Conservation (phyloP, 2,797 vertebrate genomes). For the Knipowitschia caucasica region DNA sequence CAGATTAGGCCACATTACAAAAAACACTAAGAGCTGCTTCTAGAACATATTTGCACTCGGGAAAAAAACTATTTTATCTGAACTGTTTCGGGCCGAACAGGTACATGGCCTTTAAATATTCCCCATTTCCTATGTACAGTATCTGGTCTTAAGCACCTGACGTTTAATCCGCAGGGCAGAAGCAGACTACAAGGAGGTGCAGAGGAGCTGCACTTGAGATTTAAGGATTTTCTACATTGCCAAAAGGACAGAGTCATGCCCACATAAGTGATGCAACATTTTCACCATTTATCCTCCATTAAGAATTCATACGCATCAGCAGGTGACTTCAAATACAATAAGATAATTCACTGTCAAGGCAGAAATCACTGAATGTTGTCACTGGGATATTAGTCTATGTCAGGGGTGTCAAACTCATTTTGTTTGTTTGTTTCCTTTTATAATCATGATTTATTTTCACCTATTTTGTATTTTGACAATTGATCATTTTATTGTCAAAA, state of each 20-base stretch:
- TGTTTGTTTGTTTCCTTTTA: too few relatives aligned
- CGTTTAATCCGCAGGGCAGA: conserved; percentile 51
- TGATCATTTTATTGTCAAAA: too few relatives aligned
- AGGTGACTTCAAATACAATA: conserved; percentile 13
- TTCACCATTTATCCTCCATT: background rate
- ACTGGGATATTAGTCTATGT: too few relatives aligned
- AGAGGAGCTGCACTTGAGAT: conserved; percentile 17
- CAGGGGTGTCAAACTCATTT: too few relatives aligned
- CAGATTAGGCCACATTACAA: too few relatives aligned
- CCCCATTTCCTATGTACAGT: conserved; percentile 25
- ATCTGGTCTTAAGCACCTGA: conserved; percentile 56
- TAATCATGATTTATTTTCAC: too few relatives aligned
- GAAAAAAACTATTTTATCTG: too few relatives aligned
- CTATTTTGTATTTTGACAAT: too few relatives aligned
- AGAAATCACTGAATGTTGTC: background rate
- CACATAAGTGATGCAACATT: conserved; percentile 41
- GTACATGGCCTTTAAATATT: too few relatives aligned
- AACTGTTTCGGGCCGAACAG: too few relatives aligned
- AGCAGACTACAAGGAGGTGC: conserved; percentile 13
- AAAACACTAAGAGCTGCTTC: too few relatives aligned
- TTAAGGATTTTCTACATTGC: conserved; percentile 31
- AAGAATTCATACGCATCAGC: background rate
- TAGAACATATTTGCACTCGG: too few relatives aligned
- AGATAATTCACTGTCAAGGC: background rate
- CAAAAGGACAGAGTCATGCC: conserved; percentile 43